These are phyloP conservation scores for Genyomyrus donnyi DNA, from an alignment of 2,113 vertebrate species.

Conservation along the genomic window DNA sequence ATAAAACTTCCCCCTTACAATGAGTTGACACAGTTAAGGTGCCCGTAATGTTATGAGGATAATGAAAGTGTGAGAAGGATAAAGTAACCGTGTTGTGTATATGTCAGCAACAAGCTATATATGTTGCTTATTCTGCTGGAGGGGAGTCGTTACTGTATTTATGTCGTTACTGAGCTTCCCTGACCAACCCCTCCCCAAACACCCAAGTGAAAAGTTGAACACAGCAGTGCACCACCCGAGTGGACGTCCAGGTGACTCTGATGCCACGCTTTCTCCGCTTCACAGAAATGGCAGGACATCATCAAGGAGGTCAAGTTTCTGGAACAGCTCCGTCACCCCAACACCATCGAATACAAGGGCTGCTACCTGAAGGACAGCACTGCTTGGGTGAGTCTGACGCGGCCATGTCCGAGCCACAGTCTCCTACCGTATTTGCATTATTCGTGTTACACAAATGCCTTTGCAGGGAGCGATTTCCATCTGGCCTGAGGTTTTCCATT, in stretches of 20 bases:
- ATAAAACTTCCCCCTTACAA: neutral
- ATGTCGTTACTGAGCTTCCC: neutral
- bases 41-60: neutral
- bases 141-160: neutral
- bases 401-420: neutral
- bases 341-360: slow-evolving; percentile 97
- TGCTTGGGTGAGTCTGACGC: slow-evolving; percentile 76
- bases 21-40: neutral
- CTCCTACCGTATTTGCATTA: neutral
- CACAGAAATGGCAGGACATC: slow-evolving; percentile 98
- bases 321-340: slow-evolving; percentile 87
- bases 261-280: neutral
- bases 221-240: neutral
- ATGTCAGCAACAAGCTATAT: neutral
- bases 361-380: slow-evolving; percentile 98
- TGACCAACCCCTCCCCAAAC: neutral
- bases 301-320: slow-evolving; percentile 98
- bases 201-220: neutral
- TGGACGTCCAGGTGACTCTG: neutral
- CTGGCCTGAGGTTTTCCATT: neutral
- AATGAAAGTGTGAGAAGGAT: neutral
- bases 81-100: neutral
- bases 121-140: neutral
- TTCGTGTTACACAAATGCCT: slow-evolving; percentile 8
- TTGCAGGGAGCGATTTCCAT: neutral